Evolutionary conservation across 2,113 vertebrate genomes (phyloP).

Genomic region (Atlantisia rogersi): DNA sequence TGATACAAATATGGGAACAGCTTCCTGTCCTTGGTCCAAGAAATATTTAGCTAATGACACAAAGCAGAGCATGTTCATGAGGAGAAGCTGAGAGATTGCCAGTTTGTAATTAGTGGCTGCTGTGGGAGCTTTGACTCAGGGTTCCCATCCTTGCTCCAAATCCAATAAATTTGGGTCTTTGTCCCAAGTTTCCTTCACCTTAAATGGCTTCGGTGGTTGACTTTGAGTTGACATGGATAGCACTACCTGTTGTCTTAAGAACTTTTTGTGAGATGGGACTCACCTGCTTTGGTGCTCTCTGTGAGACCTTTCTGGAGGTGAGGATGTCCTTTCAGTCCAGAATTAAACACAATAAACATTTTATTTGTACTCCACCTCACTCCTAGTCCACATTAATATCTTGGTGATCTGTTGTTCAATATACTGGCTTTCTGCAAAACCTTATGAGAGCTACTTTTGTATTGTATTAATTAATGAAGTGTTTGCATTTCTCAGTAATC

Average conservation of each 20-base stretch:
- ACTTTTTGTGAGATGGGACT: background rate
- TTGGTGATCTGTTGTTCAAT: background rate
- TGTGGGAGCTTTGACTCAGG: background rate
- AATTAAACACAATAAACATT: background rate
- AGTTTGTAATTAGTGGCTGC: slow-evolving; percentile 29
- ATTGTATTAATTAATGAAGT: background rate
- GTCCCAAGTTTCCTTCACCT: background rate
- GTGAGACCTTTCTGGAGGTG: background rate
- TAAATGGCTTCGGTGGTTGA: background rate
- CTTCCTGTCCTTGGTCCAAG: slow-evolving; percentile 2
- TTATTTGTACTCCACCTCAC: background rate
- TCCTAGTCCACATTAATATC: background rate
- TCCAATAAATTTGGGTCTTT: background rate
- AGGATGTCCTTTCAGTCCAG: background rate
- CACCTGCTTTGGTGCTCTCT: background rate
- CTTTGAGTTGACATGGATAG: background rate
- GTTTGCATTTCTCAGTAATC: background rate
- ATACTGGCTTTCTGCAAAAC: background rate
- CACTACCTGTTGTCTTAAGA: background rate
- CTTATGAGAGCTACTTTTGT: background rate
- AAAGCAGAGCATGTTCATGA: slow-evolving; percentile 29
- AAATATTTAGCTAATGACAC: slow-evolving; percentile 33
- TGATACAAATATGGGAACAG: background rate
- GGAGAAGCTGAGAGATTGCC: slow-evolving; percentile 31
- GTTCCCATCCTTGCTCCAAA: background rate